phyloP scores from a whole-genome alignment of 1,140 invertebrate species.

The Myzus persicae region DNA sequence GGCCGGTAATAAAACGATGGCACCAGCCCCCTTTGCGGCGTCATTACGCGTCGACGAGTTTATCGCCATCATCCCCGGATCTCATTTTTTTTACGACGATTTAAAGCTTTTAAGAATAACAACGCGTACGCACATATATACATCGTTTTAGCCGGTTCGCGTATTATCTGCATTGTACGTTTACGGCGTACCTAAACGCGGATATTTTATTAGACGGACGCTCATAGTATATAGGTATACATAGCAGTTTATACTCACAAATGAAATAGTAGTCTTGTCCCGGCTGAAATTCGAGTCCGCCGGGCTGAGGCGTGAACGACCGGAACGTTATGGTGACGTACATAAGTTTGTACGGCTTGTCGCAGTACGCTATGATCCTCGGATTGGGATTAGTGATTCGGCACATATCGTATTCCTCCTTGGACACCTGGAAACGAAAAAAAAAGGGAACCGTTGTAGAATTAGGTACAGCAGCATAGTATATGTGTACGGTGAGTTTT shows the following conservation, averaged over 20 bases:
- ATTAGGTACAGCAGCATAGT: neutral
- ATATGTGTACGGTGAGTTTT: neutral
- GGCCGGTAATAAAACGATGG: conserved; percentile 11
- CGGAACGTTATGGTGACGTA: conserved; percentile 97
- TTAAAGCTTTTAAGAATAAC: conserved; percentile 21
- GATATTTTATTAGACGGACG: neutral
- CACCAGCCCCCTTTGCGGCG: neutral
- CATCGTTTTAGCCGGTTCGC: neutral
- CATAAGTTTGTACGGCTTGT: conserved; percentile 92
- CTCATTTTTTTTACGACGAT: neutral
- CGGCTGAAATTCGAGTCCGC: conserved; percentile 91
- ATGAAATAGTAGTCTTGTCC: conserved; percentile 97
- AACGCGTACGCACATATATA: neutral
- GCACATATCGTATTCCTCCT: conserved; percentile 95
- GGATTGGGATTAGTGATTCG: conserved; percentile 93
- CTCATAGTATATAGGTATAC: neutral
- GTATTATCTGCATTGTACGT: neutral
- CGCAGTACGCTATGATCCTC: conserved; percentile 91
- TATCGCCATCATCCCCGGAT: neutral
- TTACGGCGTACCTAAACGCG: neutral
- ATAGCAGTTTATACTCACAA: conserved; percentile 70
- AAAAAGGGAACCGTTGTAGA: neutral
- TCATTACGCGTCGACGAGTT: conserved; percentile 30
- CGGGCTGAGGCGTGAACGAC: conserved; percentile 93
- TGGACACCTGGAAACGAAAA: conserved; percentile 73